These are phyloP conservation scores for Drosophila kanapiae DNA, from an alignment of 1,140 invertebrate genomes.

Conservation along the genomic window DNA sequence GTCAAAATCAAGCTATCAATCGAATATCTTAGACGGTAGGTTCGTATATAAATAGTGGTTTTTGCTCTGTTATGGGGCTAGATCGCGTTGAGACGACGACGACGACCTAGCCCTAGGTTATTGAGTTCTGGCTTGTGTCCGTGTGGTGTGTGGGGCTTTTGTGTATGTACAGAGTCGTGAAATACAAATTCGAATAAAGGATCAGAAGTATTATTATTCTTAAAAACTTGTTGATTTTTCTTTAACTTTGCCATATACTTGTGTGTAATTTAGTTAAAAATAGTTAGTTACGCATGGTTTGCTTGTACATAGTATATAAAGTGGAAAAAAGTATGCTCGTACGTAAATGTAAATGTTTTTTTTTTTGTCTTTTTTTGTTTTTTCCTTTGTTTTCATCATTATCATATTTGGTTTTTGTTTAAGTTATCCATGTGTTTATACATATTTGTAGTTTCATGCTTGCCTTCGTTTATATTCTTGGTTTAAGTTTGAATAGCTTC, in stretches of 20 bases:
- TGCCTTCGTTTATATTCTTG: slow-evolving; percentile 46
- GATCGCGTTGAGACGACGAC: background rate
- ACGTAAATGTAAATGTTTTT: slow-evolving; percentile 51
- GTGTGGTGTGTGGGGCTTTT: slow-evolving; percentile 3
- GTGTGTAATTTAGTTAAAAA: slow-evolving; percentile 68
- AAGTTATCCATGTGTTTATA: slow-evolving; percentile 41
- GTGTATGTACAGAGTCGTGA: slow-evolving; percentile 49
- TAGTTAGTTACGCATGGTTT: slow-evolving; percentile 49
- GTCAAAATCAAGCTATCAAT: slow-evolving; percentile 3
- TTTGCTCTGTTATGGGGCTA: slow-evolving; percentile 17
- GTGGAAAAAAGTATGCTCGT: slow-evolving; percentile 73
- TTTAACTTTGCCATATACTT: slow-evolving; percentile 56
- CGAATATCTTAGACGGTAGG: slow-evolving; percentile 41
- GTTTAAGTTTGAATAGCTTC: slow-evolving; percentile 66
- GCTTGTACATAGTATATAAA: slow-evolving; percentile 72
- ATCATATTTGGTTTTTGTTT: slow-evolving; percentile 47
- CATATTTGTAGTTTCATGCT: slow-evolving; percentile 46
- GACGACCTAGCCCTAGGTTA: slow-evolving; percentile 12
- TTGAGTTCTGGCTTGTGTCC: slow-evolving; percentile 16
- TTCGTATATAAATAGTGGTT: slow-evolving; percentile 37
- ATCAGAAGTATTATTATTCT: slow-evolving; percentile 50
- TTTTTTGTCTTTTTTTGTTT: slow-evolving; percentile 6
- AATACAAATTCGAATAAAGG: slow-evolving; percentile 45
- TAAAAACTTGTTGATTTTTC: slow-evolving; percentile 41
- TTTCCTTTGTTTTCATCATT: slow-evolving; percentile 34